These are phyloP conservation scores for Scolopax bukidnonensis DNA, from an alignment of 2,797 vertebrate species.

Conservation along the genomic window DNA sequence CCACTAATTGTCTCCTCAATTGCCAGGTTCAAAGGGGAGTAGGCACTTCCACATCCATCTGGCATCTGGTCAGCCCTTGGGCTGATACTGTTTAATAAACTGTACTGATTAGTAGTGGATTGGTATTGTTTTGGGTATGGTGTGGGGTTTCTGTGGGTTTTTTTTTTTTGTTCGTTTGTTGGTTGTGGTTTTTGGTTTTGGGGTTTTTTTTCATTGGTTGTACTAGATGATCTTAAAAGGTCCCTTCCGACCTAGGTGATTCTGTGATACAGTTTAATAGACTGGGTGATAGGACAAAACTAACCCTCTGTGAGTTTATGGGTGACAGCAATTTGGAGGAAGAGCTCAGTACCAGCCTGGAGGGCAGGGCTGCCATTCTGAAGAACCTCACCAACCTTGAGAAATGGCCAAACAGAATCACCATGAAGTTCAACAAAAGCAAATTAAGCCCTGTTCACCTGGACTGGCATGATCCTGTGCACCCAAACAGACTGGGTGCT, in stretches of 20 bases:
- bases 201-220: too few relatives aligned
- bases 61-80: background rate
- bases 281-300: background rate
- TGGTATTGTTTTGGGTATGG: too few relatives aligned
- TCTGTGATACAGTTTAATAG: background rate
- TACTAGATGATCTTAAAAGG: too few relatives aligned
- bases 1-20: background rate
- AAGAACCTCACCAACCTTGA: background rate
- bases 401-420: background rate
- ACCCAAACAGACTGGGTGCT: rapidly evolving
- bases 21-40: background rate
- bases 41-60: background rate
- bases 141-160: too few relatives aligned
- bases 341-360: background rate
- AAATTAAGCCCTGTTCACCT: background rate
- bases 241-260: too few relatives aligned
- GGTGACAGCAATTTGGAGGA: background rate
- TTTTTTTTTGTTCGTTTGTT: too few relatives aligned
- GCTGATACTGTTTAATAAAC: background rate
- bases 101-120: background rate
- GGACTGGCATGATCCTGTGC: background rate
- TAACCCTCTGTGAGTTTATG: background rate
- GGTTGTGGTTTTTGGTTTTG: too few relatives aligned
- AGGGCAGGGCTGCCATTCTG: background rate
- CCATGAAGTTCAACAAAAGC: background rate